phyloP scores from a whole-genome alignment of 1,140 invertebrate species.

The Neuroterus valhalla region DNA sequence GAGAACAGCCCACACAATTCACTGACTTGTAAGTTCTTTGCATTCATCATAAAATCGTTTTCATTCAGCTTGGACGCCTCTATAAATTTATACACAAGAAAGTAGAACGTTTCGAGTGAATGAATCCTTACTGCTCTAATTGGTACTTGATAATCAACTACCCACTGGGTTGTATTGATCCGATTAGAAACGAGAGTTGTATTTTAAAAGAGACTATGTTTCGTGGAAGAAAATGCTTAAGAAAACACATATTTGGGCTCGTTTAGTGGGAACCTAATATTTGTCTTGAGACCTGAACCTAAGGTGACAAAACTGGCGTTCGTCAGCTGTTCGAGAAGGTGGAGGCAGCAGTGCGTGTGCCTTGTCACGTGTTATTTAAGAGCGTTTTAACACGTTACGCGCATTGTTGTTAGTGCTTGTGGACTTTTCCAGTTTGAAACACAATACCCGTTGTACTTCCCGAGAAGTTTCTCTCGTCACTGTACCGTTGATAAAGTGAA shows the following conservation, averaged over 20 bases:
- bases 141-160: too few relatives aligned
- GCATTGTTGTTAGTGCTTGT: slow-evolving; percentile 16
- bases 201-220: too few relatives aligned
- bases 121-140: too few relatives aligned
- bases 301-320: slow-evolving; percentile 7
- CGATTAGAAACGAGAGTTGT: too few relatives aligned
- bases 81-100: neutral
- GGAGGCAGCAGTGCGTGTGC: neutral
- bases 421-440: slow-evolving; percentile 6
- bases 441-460: neutral
- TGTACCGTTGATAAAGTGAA: neutral
- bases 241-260: too few relatives aligned
- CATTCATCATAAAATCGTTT: slow-evolving; percentile 6
- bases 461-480: neutral
- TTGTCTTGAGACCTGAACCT: neutral
- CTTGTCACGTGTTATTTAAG: slow-evolving; percentile 7
- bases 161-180: too few relatives aligned
- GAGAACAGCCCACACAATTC: slow-evolving; percentile 11
- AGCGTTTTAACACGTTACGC: neutral
- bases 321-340: slow-evolving; percentile 6
- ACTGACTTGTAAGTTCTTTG: neutral
- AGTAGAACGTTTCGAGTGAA: neutral
- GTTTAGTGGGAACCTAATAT: neutral
- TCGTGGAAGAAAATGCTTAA: too few relatives aligned
- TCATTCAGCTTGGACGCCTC: neutral